Evolutionary conservation across 2,888 invertebrate genomes (phyloP), one percentile per base, ranked within the genome.

Genomic region (Gortyna flavago): DNA sequence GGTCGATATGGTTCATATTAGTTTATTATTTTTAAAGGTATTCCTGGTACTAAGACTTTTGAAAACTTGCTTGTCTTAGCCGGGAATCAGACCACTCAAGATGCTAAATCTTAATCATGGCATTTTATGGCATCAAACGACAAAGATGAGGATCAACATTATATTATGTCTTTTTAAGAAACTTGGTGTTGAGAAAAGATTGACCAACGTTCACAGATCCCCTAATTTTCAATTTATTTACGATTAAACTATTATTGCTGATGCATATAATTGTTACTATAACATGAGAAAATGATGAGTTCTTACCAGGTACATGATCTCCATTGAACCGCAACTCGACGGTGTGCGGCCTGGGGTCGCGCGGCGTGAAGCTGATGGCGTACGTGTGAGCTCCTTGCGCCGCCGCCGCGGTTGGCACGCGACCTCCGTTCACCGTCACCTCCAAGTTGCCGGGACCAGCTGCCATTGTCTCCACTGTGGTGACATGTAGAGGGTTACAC

Each of bases 391-490:
- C 99, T 51, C 99, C 99, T 93, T 99, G 99, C 0, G 99, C 99
- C 92, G 99, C 99, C 21, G 99, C 99, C 41, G 99, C 99, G 0
- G 99, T 99, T 0, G 99, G 99, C 54, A 99, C 99, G 81, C 99
- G 97, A 0, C 99, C 99, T 13, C 99, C 99, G 92, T 99, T 99
- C 48, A 99, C 99, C 0, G 99, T 99, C 79, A 99, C 99, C 95
- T 99, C 99, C 65, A 99, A 97, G 95, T 99, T 99, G 38, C 99
- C 99, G 0, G 99, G 99, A 32, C 99, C 99, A 8, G 99, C 99
- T 94, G 99, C 99, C 92, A 99, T 99, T 25, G 99, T 99, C 95
- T 99, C 99, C 93, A 99, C 99, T 98, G 67, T n/a, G 32, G 35
- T 8, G 5, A 59, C n/a, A 13, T 32, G 38, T 21, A 51, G 11